These are phyloP conservation scores for Halichondria panicea DNA, from an alignment of 37 sponge, comb jelly and placozoan species.

Conservation along the genomic window DNA sequence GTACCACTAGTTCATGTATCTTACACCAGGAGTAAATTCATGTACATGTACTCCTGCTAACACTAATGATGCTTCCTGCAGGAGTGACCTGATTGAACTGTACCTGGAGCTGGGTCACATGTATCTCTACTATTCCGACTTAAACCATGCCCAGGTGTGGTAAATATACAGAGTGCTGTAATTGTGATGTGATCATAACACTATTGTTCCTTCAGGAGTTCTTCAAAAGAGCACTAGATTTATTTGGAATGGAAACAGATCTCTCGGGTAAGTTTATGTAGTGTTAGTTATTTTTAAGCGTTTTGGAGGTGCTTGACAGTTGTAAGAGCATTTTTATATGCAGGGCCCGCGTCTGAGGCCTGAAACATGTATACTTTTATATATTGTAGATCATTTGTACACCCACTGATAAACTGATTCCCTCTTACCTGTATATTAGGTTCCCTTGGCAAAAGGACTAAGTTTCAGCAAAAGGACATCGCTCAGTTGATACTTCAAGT, in stretches of 20 bases:
- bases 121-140: conserved; percentile 55
- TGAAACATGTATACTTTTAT: too few species aligned
- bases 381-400: too few species aligned
- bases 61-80: too few species aligned
- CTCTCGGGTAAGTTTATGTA: conserved; percentile 62
- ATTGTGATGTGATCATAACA: background rate
- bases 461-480: conserved; percentile 70
- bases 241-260: conserved; percentile 8
- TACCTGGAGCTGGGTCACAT: conserved; percentile 63
- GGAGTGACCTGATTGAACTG: conserved; percentile 35
- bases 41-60: too few species aligned
- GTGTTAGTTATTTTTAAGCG: too few species aligned
- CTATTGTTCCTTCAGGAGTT: conserved; percentile 24
- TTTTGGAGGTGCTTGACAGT: too few species aligned
- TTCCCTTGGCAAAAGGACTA: conserved; percentile 86
- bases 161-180: background rate
- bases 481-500: conserved; percentile 82
- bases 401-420: too few species aligned
- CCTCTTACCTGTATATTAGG: conserved; percentile 20
- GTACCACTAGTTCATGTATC: too few species aligned
- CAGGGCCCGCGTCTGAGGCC: too few species aligned
- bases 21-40: too few species aligned
- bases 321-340: too few species aligned
- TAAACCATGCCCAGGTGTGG: conserved; percentile 52
- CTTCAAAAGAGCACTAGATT: conserved; percentile 34